These are phyloP conservation scores for Enteromius mattozi DNA, from an alignment of 2,797 vertebrate species.

Conservation along the genomic window DNA sequence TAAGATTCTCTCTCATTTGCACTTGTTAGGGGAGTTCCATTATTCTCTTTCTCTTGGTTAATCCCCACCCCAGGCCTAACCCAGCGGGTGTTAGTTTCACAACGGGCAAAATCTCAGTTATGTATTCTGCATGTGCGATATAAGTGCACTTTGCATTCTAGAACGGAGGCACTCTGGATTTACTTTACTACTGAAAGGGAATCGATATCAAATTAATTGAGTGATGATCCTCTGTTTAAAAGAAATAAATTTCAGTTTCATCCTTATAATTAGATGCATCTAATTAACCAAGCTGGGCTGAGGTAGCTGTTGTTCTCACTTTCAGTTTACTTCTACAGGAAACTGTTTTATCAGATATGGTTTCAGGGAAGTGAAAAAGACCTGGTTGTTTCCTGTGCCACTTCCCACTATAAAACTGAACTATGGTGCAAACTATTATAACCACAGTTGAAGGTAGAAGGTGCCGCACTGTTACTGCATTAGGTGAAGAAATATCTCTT, in stretches of 20 bases:
- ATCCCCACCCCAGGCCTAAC: slow-evolving; percentile 72
- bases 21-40: slow-evolving; percentile 52
- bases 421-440: slow-evolving; percentile 7
- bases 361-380: slow-evolving; percentile 26
- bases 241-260: not conserved
- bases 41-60: slow-evolving; percentile 62
- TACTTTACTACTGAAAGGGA: not conserved
- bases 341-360: slow-evolving; percentile 12
- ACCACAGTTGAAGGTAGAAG: slow-evolving; percentile 4
- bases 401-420: slow-evolving; percentile 17
- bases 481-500: slow-evolving; percentile 46
- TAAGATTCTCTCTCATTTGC: slow-evolving; percentile 51
- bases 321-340: slow-evolving; percentile 1
- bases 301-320: not conserved
- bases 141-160: slow-evolving; percentile 22
- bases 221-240: not conserved
- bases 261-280: not conserved
- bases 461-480: slow-evolving; percentile 26
- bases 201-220: slow-evolving; percentile 7
- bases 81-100: slow-evolving; percentile 73
- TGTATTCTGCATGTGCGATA: slow-evolving; percentile 53
- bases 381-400: slow-evolving; percentile 16
- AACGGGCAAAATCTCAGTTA: slow-evolving; percentile 58
- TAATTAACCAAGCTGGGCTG: not conserved
- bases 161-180: not conserved